Conservation (phyloP, 2,797 vertebrate species). For the Chrysocyon brachyurus region DNA sequence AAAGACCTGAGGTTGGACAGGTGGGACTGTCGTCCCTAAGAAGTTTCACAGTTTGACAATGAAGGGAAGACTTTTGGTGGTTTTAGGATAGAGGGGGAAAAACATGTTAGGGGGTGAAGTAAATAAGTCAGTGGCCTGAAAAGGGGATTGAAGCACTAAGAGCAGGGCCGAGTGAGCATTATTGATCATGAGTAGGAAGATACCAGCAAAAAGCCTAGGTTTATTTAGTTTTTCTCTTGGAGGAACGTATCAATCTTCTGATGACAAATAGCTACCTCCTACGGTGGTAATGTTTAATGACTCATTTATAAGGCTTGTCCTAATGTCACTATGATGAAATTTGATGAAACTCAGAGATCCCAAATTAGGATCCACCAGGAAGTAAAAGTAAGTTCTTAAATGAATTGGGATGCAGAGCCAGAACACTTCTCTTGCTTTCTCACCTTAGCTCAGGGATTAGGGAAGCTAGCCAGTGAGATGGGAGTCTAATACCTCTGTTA, state of each 20-base stretch:
- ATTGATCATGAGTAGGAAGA: not conserved
- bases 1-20: not conserved
- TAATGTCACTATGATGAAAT: not conserved
- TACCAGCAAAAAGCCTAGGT: not conserved
- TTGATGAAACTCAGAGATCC: not conserved
- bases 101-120: not conserved
- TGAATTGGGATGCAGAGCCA: not conserved
- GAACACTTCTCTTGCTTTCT: not conserved
- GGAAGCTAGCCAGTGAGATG: not conserved
- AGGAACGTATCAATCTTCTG: not conserved
- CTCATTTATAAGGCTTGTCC: conserved; percentile 4
- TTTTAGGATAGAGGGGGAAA: not conserved
- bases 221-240: conserved; percentile 44
- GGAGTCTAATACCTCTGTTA: not conserved
- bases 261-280: not conserved
- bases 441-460: not conserved
- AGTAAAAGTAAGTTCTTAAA: not conserved
- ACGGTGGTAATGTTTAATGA: conserved; percentile 58
- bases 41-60: not conserved
- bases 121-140: not conserved
- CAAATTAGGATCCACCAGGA: not conserved
- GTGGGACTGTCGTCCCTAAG: not conserved
- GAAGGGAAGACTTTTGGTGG: not conserved
- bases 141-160: no score
- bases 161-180: not conserved